Evolutionary conservation across 1,140 invertebrate species (phyloP).

Genomic region (Melipona quadrifasciata): DNA sequence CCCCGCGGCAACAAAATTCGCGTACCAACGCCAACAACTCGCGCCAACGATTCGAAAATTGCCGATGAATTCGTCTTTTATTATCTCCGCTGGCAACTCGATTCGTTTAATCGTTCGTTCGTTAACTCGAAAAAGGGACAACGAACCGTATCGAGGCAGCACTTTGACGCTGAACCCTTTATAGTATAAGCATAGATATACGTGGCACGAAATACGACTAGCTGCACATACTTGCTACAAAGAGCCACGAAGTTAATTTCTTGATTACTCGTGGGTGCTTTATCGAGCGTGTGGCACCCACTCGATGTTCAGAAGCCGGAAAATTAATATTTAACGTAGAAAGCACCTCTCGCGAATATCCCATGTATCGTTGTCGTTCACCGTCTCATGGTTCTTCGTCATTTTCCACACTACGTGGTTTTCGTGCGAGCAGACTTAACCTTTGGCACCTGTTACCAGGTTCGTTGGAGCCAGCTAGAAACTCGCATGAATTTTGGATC

Average conservation of each 20-base stretch:
- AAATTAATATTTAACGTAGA: constrained; percentile 68
- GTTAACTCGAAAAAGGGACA: not conserved
- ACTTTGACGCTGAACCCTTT: too few relatives aligned
- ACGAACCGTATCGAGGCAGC: not conserved
- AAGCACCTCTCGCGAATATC: constrained; percentile 11
- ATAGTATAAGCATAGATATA: not conserved
- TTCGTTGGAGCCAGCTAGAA: not conserved
- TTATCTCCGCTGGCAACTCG: not conserved
- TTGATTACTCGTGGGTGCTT: constrained; percentile 56
- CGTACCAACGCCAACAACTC: not conserved
- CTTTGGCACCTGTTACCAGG: not conserved
- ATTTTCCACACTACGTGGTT: not conserved
- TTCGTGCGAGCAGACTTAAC: constrained; percentile 3
- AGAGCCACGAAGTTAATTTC: constrained; percentile 49
- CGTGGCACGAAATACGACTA: not conserved
- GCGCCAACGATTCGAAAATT: not conserved
- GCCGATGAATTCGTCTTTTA: not conserved
- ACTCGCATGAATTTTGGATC: not conserved
- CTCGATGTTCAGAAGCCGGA: constrained; percentile 60
- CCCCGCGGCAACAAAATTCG: not conserved
- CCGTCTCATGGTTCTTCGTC: constrained; percentile 40
- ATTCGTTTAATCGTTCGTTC: not conserved
- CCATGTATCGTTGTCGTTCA: constrained; percentile 19
- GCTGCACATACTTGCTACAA: not conserved
- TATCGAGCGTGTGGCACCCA: constrained; percentile 52